phyloP scores from a whole-genome alignment of 2,888 invertebrate genomes.

The Onchidella celtica region DNA sequence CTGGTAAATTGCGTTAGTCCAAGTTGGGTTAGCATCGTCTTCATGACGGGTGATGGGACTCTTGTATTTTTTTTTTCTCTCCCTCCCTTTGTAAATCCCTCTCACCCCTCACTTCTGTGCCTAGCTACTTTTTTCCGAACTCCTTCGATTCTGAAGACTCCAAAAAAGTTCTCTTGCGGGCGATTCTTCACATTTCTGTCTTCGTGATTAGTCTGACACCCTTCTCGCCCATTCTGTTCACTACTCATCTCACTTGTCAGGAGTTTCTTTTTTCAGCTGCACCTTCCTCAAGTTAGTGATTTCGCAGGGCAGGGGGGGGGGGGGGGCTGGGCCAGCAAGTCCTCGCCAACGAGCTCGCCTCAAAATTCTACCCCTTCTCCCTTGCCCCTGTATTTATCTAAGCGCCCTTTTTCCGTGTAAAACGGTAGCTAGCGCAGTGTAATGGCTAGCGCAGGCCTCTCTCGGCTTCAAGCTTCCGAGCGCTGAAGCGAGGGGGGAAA shows the following conservation, averaged over 20 bases:
- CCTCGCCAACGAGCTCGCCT: no score
- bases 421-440: conserved; percentile 22
- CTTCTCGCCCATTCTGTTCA: neutral
- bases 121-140: neutral
- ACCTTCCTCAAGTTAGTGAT: neutral
- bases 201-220: no score
- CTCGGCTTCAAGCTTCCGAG: conserved; percentile 28
- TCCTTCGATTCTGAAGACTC: neutral
- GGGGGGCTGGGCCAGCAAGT: no score
- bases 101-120: no score
- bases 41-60: no score
- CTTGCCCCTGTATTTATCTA: neutral
- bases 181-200: no score
- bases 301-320: neutral
- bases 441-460: conserved; percentile 19
- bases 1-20: no score
- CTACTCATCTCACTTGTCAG: neutral
- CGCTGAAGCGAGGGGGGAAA: conserved; percentile 23
- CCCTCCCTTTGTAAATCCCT: no score
- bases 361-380: neutral
- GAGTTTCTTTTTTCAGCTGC: neutral
- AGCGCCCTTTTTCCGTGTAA: conserved; percentile 10
- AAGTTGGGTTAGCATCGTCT: no score
- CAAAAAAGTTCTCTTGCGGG: no score
- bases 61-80: no score